Evolutionary conservation across 2,797 vertebrate genomes (phyloP).

Genomic region (Enteromius mattozi): DNA sequence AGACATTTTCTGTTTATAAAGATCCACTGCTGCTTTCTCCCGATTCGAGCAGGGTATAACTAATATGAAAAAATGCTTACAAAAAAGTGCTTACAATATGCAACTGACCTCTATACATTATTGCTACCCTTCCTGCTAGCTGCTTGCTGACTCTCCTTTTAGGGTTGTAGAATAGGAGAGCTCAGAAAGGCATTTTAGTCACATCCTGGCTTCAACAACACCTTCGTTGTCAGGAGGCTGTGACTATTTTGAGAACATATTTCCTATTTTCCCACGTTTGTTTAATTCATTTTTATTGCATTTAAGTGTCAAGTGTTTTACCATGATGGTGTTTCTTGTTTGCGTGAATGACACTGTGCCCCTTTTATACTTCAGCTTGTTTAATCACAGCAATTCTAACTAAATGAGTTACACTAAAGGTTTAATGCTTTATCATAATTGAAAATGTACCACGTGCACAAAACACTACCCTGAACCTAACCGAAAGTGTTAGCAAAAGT

Average conservation of each 20-base stretch:
- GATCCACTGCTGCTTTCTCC: not conserved
- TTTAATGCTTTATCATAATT: not conserved
- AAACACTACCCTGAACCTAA: not conserved
- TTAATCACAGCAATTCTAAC: not conserved
- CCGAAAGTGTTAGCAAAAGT: not conserved
- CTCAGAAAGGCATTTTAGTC: not conserved
- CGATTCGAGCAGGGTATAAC: not conserved
- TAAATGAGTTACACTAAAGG: not conserved
- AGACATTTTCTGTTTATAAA: not conserved
- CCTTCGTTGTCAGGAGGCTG: not conserved
- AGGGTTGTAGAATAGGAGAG: not conserved
- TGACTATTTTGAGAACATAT: not conserved
- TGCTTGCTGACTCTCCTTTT: not conserved
- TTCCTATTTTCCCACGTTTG: not conserved
- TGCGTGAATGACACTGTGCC: too few species aligned
- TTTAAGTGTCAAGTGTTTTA: too few species aligned
- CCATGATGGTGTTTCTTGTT: too few species aligned
- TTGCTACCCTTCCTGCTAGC: not conserved
- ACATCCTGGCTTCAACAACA: not conserved
- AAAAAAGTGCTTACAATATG: not conserved
- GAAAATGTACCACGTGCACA: not conserved
- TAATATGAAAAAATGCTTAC: too few species aligned
- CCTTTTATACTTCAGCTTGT: too few species aligned
- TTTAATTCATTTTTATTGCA: too few species aligned
- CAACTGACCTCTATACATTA: not conserved